Evolutionary conservation across 2,888 invertebrate genomes (phyloP).

Genomic region (Nomada ferruginata): DNA sequence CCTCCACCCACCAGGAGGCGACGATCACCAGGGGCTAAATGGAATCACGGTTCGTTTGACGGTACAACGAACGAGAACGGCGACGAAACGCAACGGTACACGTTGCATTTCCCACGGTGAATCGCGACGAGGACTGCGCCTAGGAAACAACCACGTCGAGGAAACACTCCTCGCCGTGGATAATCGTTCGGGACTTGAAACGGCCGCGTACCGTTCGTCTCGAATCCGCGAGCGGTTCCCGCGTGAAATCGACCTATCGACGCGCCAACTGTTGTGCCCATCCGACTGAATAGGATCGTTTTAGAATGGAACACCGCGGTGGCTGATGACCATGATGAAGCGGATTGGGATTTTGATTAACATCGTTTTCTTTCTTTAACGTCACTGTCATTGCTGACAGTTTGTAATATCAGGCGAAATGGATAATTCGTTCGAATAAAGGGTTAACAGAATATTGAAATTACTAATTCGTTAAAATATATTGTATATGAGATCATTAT

Average conservation of each 20-base stretch:
- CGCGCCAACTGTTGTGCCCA: conserved; percentile 25
- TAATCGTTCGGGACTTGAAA: conserved; percentile 41
- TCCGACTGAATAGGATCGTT: neutral
- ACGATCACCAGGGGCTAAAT: conserved; percentile 56
- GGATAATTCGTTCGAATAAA: too few species aligned
- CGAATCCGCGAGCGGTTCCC: conserved; percentile 3
- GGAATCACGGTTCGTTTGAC: conserved; percentile 67
- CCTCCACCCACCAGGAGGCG: conserved; percentile 25
- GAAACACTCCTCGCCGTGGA: conserved; percentile 56
- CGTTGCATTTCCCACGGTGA: conserved; percentile 75
- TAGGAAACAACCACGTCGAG: conserved; percentile 51
- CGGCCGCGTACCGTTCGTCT: conserved; percentile 5
- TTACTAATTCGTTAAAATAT: too few species aligned
- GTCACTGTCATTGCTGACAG: too few species aligned
- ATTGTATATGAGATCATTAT: too few species aligned
- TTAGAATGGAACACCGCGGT: neutral
- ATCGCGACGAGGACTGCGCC: conserved; percentile 51
- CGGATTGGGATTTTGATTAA: neutral
- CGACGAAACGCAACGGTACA: conserved; percentile 71
- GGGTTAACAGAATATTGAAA: too few species aligned
- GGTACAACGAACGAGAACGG: conserved; percentile 61
- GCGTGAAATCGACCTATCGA: conserved; percentile 41
- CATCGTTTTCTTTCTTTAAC: neutral
- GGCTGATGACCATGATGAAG: neutral
- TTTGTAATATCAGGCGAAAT: too few species aligned